Base-by-base conservation (phyloP, 2,888 invertebrate species). In the Ornithoptera alexandrae region DNA sequence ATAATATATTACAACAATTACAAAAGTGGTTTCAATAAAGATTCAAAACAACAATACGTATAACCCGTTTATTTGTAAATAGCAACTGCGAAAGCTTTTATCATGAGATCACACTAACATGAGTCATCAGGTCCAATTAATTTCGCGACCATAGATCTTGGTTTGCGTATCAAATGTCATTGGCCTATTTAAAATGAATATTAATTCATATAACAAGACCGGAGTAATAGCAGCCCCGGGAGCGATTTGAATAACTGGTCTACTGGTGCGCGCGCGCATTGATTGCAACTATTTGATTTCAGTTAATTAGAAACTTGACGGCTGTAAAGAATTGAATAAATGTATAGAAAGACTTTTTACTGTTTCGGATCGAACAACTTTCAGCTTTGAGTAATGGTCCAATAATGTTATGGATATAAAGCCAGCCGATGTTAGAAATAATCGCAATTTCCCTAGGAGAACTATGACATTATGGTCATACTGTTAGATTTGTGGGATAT, bases 101-200 rank as follows among this genome's bases (percentile, higher is more conserved):
- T 57, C 24, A 72, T 76, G 75, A 74, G 78, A 78, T 77, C 76
- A 82, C 78, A 24, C 70, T 72, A 63, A 72, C 73, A 74, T 89
- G 88, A 89, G 76, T 88, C 87, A 88, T 73, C 75, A 75, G 73
- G 75, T 75, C 80, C 78, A 83, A 85, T 84, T 84, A 82, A 83
- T 85, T 84, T 83, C 76, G 78, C 79, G 75, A 76, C 77, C 78
- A 76, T 74, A 78, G 80, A 78, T 81, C 80, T 20, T 82, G 79
- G 79, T 78, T 76, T 75, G 77, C 75, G 76, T 79, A 81, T 81
- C 76, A 79, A 79, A 79, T 84, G 87, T 81, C 83, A 86, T 84
- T 89, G 88, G 86, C 88, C 89, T 78, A 88, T 85, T 79, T 84
- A 75, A 70, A 74, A 69, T 42, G 75, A 72, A 76, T 75, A 74